These are phyloP conservation scores for Lordiphosa collinella DNA, from an alignment of 1,140 invertebrate genomes.

Conservation along the genomic window DNA sequence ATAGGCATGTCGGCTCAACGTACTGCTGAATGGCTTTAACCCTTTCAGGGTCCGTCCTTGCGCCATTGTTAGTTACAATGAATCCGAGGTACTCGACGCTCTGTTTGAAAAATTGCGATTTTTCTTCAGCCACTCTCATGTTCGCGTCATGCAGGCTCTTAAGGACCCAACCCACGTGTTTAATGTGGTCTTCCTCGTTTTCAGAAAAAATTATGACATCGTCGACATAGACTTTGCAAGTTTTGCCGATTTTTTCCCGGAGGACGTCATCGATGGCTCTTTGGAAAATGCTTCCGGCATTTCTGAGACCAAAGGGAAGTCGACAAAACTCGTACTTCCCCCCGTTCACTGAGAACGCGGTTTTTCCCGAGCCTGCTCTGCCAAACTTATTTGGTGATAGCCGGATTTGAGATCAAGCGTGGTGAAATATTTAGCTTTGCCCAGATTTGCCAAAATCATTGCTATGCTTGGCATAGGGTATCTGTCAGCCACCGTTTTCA, in stretches of 20 bases:
- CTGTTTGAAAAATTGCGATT: neutral
- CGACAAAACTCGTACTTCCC: neutral
- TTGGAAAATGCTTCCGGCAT: neutral
- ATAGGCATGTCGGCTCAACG: neutral
- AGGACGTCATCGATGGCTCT: neutral
- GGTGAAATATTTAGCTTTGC: neutral
- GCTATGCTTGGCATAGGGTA: neutral
- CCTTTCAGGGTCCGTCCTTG: neutral
- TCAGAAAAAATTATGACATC: conserved; percentile 1
- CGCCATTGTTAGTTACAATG: neutral
- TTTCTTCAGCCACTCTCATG: neutral
- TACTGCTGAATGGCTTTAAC: neutral
- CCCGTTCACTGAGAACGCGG: neutral
- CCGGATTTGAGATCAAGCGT: neutral
- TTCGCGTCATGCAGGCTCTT: neutral
- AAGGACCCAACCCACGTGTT: neutral
- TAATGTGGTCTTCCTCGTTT: neutral
- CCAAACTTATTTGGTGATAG: neutral
- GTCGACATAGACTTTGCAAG: neutral
- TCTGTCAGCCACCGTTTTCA: neutral
- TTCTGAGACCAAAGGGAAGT: neutral
- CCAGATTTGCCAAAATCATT: neutral
- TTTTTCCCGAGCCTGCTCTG: neutral
- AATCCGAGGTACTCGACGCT: neutral
- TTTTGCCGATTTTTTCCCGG: neutral